A percentile compares a stretch with the other conserved stretches of the same genome.
Conservation (phyloP, 2,888 invertebrate genomes). For the Ormyrus rosae region DNA sequence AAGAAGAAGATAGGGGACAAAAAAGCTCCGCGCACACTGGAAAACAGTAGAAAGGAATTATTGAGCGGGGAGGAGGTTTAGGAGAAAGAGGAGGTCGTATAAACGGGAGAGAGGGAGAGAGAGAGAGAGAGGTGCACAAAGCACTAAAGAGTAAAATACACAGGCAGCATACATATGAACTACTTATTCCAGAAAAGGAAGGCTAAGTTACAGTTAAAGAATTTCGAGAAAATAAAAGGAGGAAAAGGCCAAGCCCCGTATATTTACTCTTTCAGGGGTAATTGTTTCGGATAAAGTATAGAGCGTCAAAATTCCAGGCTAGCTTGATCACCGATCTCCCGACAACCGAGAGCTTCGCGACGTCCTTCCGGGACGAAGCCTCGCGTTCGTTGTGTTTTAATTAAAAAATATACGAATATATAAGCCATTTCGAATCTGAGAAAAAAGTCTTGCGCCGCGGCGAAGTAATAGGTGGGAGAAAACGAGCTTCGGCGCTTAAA, state of each 20-base stretch:
- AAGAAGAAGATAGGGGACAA: not conserved
- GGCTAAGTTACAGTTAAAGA: slow-evolving; percentile 31
- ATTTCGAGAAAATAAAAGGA: slow-evolving; percentile 16
- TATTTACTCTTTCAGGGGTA: not conserved
- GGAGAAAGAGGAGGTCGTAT: too few relatives aligned
- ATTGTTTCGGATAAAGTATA: not conserved
- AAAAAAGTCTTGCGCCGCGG: too few relatives aligned
- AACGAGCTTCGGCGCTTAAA: too few relatives aligned
- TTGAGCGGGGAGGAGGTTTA: not conserved
- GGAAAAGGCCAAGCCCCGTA: not conserved
- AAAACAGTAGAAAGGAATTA: slow-evolving; percentile 44
- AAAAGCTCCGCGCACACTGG: not conserved
- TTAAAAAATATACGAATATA: too few relatives aligned
- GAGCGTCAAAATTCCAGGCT: too few relatives aligned
- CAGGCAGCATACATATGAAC: slow-evolving; percentile 53
- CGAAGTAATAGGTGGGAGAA: too few relatives aligned
- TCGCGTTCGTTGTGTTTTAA: too few relatives aligned
- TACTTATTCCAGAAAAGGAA: slow-evolving; percentile 37
- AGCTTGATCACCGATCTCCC: too few relatives aligned
- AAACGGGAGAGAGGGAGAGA: slow-evolving; percentile 28
- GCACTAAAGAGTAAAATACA: slow-evolving; percentile 50
- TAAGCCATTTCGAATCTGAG: too few relatives aligned
- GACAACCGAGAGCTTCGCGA: too few relatives aligned
- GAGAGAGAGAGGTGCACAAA: slow-evolving; percentile 38
- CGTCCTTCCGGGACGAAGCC: too few relatives aligned